Evolutionary conservation across 2,888 invertebrate species (phyloP), one percentile per base, ranked within the genome.

Genomic region (Cheilosia variabilis): DNA sequence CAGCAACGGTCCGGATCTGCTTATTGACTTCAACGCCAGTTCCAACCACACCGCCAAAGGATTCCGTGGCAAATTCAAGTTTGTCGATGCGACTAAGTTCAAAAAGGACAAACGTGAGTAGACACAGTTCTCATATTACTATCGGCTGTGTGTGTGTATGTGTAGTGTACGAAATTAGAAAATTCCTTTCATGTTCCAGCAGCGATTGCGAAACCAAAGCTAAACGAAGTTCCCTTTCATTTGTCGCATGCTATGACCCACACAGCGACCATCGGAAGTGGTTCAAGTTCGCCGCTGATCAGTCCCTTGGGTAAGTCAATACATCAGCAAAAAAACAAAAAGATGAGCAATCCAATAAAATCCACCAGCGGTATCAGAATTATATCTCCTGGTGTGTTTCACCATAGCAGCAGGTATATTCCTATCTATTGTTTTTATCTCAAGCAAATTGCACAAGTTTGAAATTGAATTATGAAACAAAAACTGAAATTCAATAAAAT

Each of bases 21-120:
- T 96, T 90, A 94, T 97, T 88, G 97, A 97, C 93, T 97, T 97
- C 92, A 95, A 96, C 52, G 96, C 96, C 75, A 96, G 96, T 92
- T 97, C 97, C 4, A 92, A 92, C 88, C 89, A 90, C 47, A 92
- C 92, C 1, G 90, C 91, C 55, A 92, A 92, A 87, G 92, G 92
- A 82, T 92, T 92, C 82, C 91, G 92, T 24, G 92, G 91, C 69
- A 92, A 91, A 88, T 92, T 90, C 88, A 91, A 90, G 82, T 92
- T 92, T 79, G 87, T 91, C 73, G 88, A 88, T 87, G 87, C 87
- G 50, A 75, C 62, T 63, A 83, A 66, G 31, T 80, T 58, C 55
- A 81, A 76, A 71, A 72, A 65, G 65, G 47, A 76, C 60, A 71
- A 65, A 75, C 57, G 87, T 80, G 19, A 82, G 86, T 86, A 15